A percentile compares a stretch with the other conserved stretches of the same genome.
Evolutionary conservation across 2,113 vertebrate species (phyloP).

Genomic region (Mesocricetus auratus): DNA sequence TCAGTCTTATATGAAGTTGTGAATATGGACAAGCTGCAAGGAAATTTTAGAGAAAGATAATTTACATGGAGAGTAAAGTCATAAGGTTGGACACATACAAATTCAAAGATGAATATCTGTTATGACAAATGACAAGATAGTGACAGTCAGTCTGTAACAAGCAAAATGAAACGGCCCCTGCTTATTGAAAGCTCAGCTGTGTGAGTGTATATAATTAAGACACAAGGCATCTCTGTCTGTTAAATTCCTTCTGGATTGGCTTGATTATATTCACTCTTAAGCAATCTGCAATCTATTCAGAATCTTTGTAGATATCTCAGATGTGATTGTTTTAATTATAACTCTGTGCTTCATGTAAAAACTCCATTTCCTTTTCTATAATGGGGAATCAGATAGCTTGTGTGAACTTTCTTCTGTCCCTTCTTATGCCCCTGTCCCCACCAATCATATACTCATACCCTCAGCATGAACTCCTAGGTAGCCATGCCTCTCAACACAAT

Average conservation of each 20-base stretch:
- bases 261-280: slow-evolving; percentile 74
- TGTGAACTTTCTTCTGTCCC: background rate
- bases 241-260: slow-evolving; percentile 63
- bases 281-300: slow-evolving; percentile 76
- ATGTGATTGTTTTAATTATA: slow-evolving; percentile 79
- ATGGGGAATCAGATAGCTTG: background rate
- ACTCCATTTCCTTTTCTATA: slow-evolving; percentile 55
- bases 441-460: too few species aligned
- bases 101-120: slow-evolving; percentile 70
- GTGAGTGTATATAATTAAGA: slow-evolving; percentile 59
- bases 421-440: background rate
- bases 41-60: slow-evolving; percentile 3
- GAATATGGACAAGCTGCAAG: background rate
- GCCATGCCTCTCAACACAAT: background rate
- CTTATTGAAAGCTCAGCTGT: slow-evolving; percentile 39
- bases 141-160: slow-evolving; percentile 18
- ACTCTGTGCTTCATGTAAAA: slow-evolving; percentile 48
- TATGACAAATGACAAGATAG: slow-evolving; percentile 54
- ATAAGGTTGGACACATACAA: slow-evolving; percentile 29
- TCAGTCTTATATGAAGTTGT: background rate
- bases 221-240: slow-evolving; percentile 56
- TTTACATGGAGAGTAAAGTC: slow-evolving; percentile 6
- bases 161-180: slow-evolving; percentile 50
- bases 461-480: background rate
- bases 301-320: slow-evolving; percentile 65